These are phyloP conservation scores for Fregata magnificens DNA, from an alignment of 2,113 vertebrate species.

Conservation along the genomic window DNA sequence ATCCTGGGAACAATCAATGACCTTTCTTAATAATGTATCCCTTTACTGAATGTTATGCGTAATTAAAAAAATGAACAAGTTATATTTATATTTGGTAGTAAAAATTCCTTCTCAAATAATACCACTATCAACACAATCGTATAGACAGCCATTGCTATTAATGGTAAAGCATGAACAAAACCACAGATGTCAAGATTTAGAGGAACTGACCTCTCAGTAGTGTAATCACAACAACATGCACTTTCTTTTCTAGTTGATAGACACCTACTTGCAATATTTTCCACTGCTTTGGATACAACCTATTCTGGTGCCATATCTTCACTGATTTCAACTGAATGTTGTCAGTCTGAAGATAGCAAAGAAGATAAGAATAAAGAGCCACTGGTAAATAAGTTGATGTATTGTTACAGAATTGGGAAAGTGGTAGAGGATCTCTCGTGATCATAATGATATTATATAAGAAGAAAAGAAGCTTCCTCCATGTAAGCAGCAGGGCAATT, in stretches of 20 bases:
- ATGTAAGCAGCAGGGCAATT: not conserved
- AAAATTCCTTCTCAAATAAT: constrained; percentile 19
- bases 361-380: not conserved
- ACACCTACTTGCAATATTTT: not conserved
- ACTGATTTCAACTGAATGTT: not conserved
- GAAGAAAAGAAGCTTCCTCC: not conserved
- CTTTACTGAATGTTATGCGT: constrained; percentile 56
- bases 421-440: not conserved
- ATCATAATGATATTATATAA: not conserved
- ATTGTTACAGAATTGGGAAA: not conserved
- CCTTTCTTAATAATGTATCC: constrained; percentile 71
- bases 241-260: not conserved
- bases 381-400: not conserved
- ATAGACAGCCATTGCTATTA: not conserved
- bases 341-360: not conserved
- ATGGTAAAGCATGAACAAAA: not conserved
- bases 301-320: not conserved
- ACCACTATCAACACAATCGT: not conserved
- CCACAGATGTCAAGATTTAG: not conserved
- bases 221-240: not conserved
- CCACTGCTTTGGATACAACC: not conserved
- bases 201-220: not conserved
- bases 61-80: constrained; percentile 67
- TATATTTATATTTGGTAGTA: constrained; percentile 32
- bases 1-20: constrained; percentile 68